Evolutionary conservation across 2,113 vertebrate genomes (phyloP).

Genomic region (Vanacampus margaritifer): DNA sequence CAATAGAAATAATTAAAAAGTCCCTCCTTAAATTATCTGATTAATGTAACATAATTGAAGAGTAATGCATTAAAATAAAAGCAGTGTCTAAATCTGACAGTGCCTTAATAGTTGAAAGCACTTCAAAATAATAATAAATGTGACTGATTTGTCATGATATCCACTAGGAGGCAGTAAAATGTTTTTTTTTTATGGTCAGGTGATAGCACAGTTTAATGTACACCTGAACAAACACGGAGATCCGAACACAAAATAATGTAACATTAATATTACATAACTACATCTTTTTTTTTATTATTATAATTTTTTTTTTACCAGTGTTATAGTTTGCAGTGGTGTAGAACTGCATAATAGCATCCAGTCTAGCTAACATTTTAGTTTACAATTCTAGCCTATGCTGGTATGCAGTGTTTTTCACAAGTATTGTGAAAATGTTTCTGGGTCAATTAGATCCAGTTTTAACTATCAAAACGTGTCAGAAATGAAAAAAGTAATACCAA

Average conservation of each 20-base stretch:
- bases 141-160: background rate
- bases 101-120: background rate
- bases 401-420: background rate
- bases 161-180: slow-evolving; percentile 58
- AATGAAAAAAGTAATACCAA: background rate
- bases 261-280: background rate
- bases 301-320: background rate
- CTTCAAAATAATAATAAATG: background rate
- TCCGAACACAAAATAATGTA: no score
- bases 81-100: no score
- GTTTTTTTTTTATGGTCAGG: slow-evolving; percentile 15
- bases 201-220: background rate
- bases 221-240: background rate
- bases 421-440: background rate
- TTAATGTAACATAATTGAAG: no score
- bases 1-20: no score
- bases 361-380: no score
- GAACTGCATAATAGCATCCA: background rate
- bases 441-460: background rate
- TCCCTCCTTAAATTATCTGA: no score
- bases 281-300: no score
- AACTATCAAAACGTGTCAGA: background rate
- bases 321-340: background rate
- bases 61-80: no score
- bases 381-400: no score